Conservation (phyloP, 2,888 invertebrate genomes). For the Melinopterus prodromus region DNA sequence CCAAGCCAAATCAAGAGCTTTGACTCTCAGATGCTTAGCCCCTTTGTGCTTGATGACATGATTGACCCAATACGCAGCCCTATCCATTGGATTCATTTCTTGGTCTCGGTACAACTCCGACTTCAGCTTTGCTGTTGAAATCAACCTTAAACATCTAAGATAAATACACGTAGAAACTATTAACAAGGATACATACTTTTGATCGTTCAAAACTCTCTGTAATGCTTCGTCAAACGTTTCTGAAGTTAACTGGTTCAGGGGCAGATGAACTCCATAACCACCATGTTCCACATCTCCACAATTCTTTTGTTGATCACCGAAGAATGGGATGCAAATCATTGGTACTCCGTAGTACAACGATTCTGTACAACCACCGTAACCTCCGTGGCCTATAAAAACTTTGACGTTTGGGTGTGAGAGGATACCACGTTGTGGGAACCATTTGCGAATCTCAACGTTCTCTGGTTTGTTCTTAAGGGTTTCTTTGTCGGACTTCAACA, state of each 20-base stretch:
- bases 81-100: conserved; percentile 42
- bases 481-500: conserved; percentile 74
- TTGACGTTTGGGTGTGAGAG: conserved; percentile 64
- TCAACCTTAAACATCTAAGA: neutral
- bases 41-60: conserved; percentile 46
- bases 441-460: conserved; percentile 67
- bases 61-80: conserved; percentile 46
- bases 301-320: conserved; percentile 42
- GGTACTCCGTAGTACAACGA: conserved; percentile 56
- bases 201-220: conserved; percentile 7
- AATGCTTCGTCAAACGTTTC: conserved; percentile 6
- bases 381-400: conserved; percentile 68
- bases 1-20: conserved; percentile 44
- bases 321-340: conserved; percentile 42
- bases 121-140: conserved; percentile 29
- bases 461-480: conserved; percentile 61
- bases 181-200: conserved; percentile 4
- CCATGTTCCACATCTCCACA: conserved; percentile 26
- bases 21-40: conserved; percentile 41
- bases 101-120: conserved; percentile 41
- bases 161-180: neutral
- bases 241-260: conserved; percentile 52
- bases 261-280: conserved; percentile 31
- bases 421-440: conserved; percentile 69
- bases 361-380: conserved; percentile 66